Base-by-base conservation (phyloP, 2,888 invertebrate genomes). In the Tenthredo livida region DNA sequence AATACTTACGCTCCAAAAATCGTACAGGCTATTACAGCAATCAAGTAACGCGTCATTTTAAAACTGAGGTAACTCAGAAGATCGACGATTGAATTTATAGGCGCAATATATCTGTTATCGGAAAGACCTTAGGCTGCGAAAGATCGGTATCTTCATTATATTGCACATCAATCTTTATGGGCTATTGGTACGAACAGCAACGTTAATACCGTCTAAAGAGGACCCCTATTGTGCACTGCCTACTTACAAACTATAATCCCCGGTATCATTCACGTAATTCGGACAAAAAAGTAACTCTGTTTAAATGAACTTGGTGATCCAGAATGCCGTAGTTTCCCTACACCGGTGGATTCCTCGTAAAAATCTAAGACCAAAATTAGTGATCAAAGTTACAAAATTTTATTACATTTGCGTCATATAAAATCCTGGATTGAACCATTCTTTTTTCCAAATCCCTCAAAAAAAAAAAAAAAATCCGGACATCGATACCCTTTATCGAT, bases 11-110 rank as follows among this genome's bases (percentile, higher is more conserved):
- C 54, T 17, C 70, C 37, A 17, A 70, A 37, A 33, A 70, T 37
- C 5, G 37, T n/a, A 37, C 33, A 29, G 17, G 70, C 17, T 15
- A 70, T 95, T 85, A 95, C 95, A 93, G 95, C 95, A 61, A 95
- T 95, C 93, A 95, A 95, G 87, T 93, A 93, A 82, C 95, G 29
- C 17, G 65, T 25, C 33, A 47, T 70, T 37, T 5, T 37, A n/a
- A n/a, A 29, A 70, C 33, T n/a, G 9, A 17, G 5, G 2, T 25
- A 33, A 3, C 37, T 70, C 0, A 17, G 0, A 9, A n/a, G 37
- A 33, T 33, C 37, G n/a, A n/a, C 37, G n/a, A 33, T 1, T 9
- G 17, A 37, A 37, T 70, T 17, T 37, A 70, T 70, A 70, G 17
- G n/a, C 29, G 37, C 15, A n/a, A 70, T 37, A 17, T 37, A 7